Percentiles rank a stretch among this genome's conserved stretches.
Conservation (phyloP, 2,113 vertebrate genomes). For the Paratilapia polleni region DNA sequence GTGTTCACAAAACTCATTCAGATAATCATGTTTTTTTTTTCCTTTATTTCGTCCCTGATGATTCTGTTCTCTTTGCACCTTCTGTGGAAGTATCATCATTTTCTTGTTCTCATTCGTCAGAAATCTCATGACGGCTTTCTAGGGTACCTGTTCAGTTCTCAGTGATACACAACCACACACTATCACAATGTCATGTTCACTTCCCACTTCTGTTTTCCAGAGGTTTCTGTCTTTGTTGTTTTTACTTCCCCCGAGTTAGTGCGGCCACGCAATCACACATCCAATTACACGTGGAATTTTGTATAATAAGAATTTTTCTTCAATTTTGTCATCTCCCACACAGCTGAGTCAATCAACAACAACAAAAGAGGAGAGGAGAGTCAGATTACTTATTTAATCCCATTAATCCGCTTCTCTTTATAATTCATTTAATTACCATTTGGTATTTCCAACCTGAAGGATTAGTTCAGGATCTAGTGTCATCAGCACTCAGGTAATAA, state of each 20-base stretch:
- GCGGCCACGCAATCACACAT: not conserved
- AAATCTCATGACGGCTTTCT: conserved; percentile 6
- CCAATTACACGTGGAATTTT: not conserved
- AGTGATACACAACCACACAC: not conserved
- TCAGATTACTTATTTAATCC: not conserved
- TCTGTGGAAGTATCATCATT: not conserved
- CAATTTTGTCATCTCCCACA: not conserved
- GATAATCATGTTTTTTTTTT: not conserved
- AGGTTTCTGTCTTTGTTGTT: conserved; percentile 25
- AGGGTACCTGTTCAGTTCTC: conserved; percentile 27
- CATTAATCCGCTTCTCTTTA: not conserved
- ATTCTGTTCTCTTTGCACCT: conserved; percentile 15
- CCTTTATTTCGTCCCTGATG: not conserved
- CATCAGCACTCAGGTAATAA: not conserved
- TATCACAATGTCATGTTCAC: not conserved
- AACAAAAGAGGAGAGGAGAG: not conserved
- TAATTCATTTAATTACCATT: not conserved
- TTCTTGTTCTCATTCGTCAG: conserved; percentile 36
- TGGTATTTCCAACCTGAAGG: not conserved
- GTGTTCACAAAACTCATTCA: not conserved
- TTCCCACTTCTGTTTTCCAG: conserved; percentile 38
- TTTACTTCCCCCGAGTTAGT: conserved; percentile 17
- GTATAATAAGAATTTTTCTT: not conserved
- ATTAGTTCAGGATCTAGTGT: not conserved
- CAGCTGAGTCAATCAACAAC: not conserved